Evolutionary conservation across 2,888 invertebrate genomes (phyloP), one percentile per base, ranked within the genome.

Genomic region (Oligia strigilis): DNA sequence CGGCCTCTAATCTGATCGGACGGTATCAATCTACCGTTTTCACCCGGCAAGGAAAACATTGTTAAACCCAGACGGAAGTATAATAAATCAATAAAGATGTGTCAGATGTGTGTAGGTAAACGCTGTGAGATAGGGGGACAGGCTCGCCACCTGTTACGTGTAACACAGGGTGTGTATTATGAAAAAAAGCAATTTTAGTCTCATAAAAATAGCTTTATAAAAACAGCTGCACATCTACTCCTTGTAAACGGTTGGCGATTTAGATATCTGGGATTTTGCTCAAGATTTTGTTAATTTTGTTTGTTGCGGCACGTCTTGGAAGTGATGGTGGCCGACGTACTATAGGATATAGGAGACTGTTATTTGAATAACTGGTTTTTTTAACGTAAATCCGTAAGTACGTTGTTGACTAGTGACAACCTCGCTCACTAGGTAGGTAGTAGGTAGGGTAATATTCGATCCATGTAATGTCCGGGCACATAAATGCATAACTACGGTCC

Each of bases 131-230:
- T 43, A 11, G 62, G n/a, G 36, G 36, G n/a, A 66, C 14, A 46
- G 83, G 84, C 52, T 73, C 46, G 49, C 76, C 83, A 83, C 83
- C 84, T 83, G 84, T 83, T 83, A 83, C 80, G 23, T 72, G 49
- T 43, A 66, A 46, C 62, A 43, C 19, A 49, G 13, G 29, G 17
- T 52, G 13, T 62, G 65, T 17, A 19, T 9, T 36, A 67, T 43
- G 72, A 77, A 58, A 23, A 65, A 40, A 43, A 9, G 9, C 58
- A 78, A 78, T 72, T 72, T 79, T 79, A 23, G 36, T 40, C 36
- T 58, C 23, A n/a, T 23, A 58, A 58, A 58, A 19, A 46, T n/a
- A 43, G n/a, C 36, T 40, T 43, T 78, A 55, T 36, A 11, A 36
- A 62, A 79, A 64, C 64, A 23, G 11, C n/a, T 55, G 19, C 19